A percentile compares a stretch with the other conserved stretches of the same genome.
Conservation (phyloP, 2,888 invertebrate species). For the Drosophila melanosoma region DNA sequence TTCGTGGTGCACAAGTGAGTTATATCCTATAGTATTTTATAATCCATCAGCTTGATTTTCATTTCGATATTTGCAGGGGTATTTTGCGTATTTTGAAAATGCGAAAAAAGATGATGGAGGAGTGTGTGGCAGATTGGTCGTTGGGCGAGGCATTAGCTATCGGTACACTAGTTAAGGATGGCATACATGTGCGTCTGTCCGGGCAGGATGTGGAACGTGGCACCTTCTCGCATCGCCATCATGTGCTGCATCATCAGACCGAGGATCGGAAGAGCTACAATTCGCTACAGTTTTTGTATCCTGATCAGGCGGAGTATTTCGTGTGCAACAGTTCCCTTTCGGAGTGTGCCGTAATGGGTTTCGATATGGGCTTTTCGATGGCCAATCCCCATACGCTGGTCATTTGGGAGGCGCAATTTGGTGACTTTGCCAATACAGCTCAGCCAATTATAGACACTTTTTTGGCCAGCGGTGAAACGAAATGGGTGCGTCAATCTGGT, state of each 20-base stretch:
- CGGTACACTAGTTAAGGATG: conserved; percentile 97
- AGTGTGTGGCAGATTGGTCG: conserved; percentile 96
- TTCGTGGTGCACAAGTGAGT: conserved; percentile 87
- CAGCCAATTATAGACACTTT: conserved; percentile 98
- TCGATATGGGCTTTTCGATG: conserved; percentile 98
- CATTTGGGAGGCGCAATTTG: conserved; percentile 99
- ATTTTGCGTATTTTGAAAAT: conserved; percentile 93
- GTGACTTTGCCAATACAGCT: conserved; percentile 99
- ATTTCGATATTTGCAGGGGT: conserved; percentile 86
- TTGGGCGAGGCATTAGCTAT: conserved; percentile 98
- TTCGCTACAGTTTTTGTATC: conserved; percentile 95
- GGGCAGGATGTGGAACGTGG: conserved; percentile 99
- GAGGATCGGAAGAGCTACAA: conserved; percentile 94
- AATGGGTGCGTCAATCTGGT: conserved; percentile 98
- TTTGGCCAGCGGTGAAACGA: conserved; percentile 95
- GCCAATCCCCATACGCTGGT: conserved; percentile 98
- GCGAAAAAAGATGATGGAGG: conserved; percentile 96
- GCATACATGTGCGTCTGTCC: conserved; percentile 96
- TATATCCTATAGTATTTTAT: not conserved
- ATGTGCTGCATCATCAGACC: conserved; percentile 98
- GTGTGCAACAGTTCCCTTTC: conserved; percentile 99
- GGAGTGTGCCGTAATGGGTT: conserved; percentile 94
- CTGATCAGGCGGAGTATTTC: conserved; percentile 98
- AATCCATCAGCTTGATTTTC: too few relatives aligned
- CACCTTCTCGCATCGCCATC: conserved; percentile 97